Conservation (phyloP, 2,113 vertebrate species). For the Lamprologus lemairii region DNA sequence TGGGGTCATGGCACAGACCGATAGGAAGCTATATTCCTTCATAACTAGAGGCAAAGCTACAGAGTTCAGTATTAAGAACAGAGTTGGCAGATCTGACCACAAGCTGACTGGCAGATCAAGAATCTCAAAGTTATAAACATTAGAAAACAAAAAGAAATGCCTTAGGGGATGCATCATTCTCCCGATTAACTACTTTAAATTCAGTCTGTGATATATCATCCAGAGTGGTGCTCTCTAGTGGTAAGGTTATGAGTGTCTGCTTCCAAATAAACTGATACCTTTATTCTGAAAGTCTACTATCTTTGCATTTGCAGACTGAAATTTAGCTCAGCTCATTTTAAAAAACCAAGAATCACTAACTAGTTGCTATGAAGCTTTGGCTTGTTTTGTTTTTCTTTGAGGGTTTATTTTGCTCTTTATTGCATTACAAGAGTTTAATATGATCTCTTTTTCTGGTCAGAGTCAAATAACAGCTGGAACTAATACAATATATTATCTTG, state of each 20-base stretch:
- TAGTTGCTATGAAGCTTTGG: neutral
- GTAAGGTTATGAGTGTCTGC: neutral
- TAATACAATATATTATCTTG: neutral
- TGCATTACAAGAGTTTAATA: neutral
- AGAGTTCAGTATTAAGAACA: conserved; percentile 23
- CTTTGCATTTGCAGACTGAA: neutral
- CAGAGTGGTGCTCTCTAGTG: neutral
- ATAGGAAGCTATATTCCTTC: conserved; percentile 62
- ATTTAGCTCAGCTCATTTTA: neutral
- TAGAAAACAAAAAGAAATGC: neutral
- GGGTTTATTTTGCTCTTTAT: neutral
- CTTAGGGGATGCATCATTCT: neutral
- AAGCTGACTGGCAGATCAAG: neutral
- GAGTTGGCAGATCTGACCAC: neutral
- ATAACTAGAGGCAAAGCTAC: conserved; percentile 23
- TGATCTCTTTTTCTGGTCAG: neutral
- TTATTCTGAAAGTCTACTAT: neutral
- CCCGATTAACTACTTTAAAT: neutral
- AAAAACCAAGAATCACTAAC: neutral
- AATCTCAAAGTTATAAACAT: neutral
- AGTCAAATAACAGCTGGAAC: neutral
- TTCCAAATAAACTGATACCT: neutral
- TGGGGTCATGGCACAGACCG: conserved; percentile 59
- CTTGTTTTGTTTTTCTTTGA: neutral
- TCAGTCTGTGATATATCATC: neutral